Percentiles rank a stretch among this genome's conserved stretches.
These are phyloP conservation scores for Asarcornis scutulata DNA, from an alignment of 2,113 vertebrate genomes.

Conservation along the genomic window DNA sequence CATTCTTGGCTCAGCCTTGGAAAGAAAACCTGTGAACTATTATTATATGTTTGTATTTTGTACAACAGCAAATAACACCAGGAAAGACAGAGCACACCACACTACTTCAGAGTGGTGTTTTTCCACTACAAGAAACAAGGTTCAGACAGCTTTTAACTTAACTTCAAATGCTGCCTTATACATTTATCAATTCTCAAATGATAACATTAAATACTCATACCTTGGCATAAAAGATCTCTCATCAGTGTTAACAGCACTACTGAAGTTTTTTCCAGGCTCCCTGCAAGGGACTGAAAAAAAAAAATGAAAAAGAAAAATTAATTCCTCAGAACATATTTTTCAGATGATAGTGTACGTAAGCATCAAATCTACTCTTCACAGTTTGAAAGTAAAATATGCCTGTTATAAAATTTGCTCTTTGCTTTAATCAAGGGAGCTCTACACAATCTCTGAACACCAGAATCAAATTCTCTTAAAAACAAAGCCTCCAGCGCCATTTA, in stretches of 20 bases:
- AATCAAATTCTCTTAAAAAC: background rate
- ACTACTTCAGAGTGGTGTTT: background rate
- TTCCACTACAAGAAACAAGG: background rate
- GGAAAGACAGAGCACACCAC: background rate
- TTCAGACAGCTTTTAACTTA: background rate
- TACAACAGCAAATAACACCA: background rate
- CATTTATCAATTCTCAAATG: background rate
- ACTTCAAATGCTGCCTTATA: background rate
- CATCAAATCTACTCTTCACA: background rate
- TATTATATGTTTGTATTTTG: background rate
- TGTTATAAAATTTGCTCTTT: background rate
- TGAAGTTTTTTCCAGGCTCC: constrained; percentile 39
- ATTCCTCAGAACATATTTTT: background rate
- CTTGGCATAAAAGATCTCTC: constrained; percentile 77
- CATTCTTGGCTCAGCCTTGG: background rate
- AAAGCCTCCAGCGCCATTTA: background rate
- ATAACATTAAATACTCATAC: constrained; percentile 16
- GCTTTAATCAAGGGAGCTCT: background rate
- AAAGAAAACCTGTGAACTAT: background rate
- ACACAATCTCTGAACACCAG: background rate
- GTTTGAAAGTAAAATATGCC: background rate
- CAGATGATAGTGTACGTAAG: background rate
- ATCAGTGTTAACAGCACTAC: constrained; percentile 67
- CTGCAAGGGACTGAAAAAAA: background rate
- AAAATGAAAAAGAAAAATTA: background rate